Base-by-base conservation (phyloP, 2,888 invertebrate species). In the Steinernema carpocapsae region DNA sequence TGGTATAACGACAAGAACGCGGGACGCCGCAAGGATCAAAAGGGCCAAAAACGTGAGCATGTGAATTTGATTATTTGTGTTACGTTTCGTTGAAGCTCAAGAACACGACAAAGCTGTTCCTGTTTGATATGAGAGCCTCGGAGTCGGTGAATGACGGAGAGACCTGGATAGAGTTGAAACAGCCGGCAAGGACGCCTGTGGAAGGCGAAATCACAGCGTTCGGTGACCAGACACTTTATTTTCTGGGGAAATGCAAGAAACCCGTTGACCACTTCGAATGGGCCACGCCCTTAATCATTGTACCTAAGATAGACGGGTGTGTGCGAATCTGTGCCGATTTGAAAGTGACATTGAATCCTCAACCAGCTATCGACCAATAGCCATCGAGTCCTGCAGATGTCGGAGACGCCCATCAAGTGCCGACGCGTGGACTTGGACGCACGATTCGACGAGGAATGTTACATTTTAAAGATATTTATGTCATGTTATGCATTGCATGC, bases 231-330 rank as follows among this genome's bases (percentile, higher is more conserved):
- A 14, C 7, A 14, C 43, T 43, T 7, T 10, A 14, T 43, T 43
- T 43, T 14, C 7, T 10, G 14, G 43, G 43, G 43, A 43, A 7
- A 7, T 43, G 43, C 14, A 14, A 43, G 37, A 70, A 64, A 12
- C 52, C 52, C 4, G 51, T 76, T 0, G 74, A 76, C 0, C 51
- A 75, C 42, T 75, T 74, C 14, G 70, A 76, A 4, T 76, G 74
- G 74, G 76, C 72, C 6, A 72, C 76, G n/a, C 76, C 76, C n/a
- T 59, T 76, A 17, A 72, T 75, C 14, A 56, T 76, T 37, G 76
- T 76, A 17, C 76, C 48, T 3, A 48, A 48, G 48, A 4, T 70
- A 19, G 74, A 71, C 1, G 74, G 74, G 0, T 72, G 75, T n/a
- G 19, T 76, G 0, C 26, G 76, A 29, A 43, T 76, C 0, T 76